These are phyloP conservation scores for Tachina grossa DNA, from an alignment of 2,888 invertebrate genomes.

Conservation along the genomic window DNA sequence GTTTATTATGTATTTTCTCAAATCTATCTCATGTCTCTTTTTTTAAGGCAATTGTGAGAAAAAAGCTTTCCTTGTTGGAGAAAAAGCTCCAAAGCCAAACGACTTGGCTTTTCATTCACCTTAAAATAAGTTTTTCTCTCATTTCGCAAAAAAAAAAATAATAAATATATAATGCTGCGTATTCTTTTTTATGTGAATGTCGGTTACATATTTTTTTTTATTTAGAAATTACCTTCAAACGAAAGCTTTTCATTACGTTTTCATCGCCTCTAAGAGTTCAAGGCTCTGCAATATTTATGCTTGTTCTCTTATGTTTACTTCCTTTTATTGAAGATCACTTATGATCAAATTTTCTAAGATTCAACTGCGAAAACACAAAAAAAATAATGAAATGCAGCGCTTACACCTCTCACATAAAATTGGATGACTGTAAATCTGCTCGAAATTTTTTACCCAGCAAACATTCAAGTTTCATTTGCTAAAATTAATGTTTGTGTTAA, in stretches of 20 bases:
- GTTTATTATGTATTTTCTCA: not conserved
- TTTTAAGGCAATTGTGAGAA: not conserved
- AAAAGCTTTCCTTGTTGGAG: not conserved
- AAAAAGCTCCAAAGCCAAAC: constrained; percentile 19
- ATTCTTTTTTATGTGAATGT: constrained; percentile 28
- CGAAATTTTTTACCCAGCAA: constrained; percentile 2
- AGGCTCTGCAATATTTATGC: constrained; percentile 50
- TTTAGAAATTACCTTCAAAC: constrained; percentile 7
- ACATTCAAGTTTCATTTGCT: too few relatives aligned
- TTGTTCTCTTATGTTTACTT: not conserved
- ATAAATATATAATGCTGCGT: constrained; percentile 16
- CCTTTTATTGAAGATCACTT: constrained; percentile 8
- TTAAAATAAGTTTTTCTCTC: not conserved
- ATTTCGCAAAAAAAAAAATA: not conserved
- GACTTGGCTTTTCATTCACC: not conserved
- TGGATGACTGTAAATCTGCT: not conserved
- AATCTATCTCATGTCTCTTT: not conserved
- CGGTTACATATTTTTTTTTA: not conserved
- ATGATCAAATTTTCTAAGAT: not conserved
- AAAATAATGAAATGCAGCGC: constrained; percentile 1
- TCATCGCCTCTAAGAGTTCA: constrained; percentile 55
- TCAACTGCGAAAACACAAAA: not conserved
- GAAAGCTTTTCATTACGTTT: constrained; percentile 33
- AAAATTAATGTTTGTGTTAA: too few relatives aligned
- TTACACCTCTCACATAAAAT: not conserved